Evolutionary conservation across 1,140 invertebrate genomes (phyloP), one percentile per base, ranked within the genome.

Genomic region (Popillia japonica): DNA sequence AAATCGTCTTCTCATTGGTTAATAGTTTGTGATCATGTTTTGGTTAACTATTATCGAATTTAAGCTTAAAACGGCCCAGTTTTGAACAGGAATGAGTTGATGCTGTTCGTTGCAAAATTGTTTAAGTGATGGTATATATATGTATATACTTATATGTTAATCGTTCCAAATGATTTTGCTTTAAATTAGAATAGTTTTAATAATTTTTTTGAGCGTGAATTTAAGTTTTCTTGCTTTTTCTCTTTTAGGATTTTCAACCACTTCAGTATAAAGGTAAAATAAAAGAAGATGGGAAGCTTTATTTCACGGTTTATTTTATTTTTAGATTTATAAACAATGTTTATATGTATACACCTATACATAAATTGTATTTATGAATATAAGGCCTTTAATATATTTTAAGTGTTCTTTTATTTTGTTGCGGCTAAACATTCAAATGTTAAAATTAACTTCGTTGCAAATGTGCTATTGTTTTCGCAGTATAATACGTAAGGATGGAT

Each of bases 91-190:
- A 11, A 40, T 8, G 44, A 74, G 9, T 48, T 76, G 75, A 44
- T 55, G n/a, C 75, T 14, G 48, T 23, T 17, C 0, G 48, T 55
- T n/a, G 9, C 41, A 55, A 76, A 76, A 55, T 48, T 76, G 23
- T 41, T 74, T 74, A 76, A 17, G 75, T 55, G 41, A 27, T 22
- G 14, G 34, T 20, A n/a, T 74, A 17, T 55, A 55, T 4, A 17
- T 55, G 17, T 55, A 68, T 68, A n/a, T n/a, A n/a, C n/a, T n/a
- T n/a, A n/a, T n/a, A n/a, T 68, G 61, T 68, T 68, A 68, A 76
- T 76, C 73, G 73, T 75, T 41, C 73, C 73, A 48, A 75, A 75
- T 75, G 27, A 14, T 40, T 75, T 75, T 14, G 73, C 7, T 72
- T 27, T 75, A 22, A 68, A 34, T 34, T 27, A 68, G 11, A 17